Evolutionary conservation across 2,888 invertebrate species (phyloP), one percentile per base, ranked within the genome.

Genomic region (Eretmocerus hayati): DNA sequence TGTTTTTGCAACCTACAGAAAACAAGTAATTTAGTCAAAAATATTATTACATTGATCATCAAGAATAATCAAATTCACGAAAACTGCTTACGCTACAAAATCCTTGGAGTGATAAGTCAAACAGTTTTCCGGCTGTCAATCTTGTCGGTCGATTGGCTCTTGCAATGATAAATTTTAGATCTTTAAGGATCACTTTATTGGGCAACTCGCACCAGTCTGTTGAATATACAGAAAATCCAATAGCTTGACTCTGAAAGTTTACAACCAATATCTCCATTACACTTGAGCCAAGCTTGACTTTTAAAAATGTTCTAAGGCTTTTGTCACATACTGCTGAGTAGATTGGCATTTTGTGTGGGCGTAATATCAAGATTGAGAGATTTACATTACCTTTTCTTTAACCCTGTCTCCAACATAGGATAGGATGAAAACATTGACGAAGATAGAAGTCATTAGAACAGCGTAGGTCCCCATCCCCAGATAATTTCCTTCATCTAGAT

Each of bases 91-190:
- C 66, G 3, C 62, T 62, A 38, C 62, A 62, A 43, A 66, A 66
- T 48, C 63, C 62, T 54, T 59, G 59, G 4, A 65, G 54, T 0
- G 65, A 65, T 3, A 66, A 45, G 43, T 67, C 63, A 45, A 64
- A 61, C 31, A 67, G 58, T 58, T 67, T 67, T 21, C 63, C 66
- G 6, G 65, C 65, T 15, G 66, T 63, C 20, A 67, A 52, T 38
- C 55, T 59, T 4, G 61, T 58, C 3, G 65, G 65, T 46, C 59
- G 61, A 48, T 59, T 60, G 5, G 63, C 58, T 55, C 62, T 57
- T 16, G 60, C 51, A 49, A 67, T 58, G 9, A 65, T 54, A 32
- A 62, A 59, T 39, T 59, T 55, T 3, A 66, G 45, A 50, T 59
- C 54, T 19, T 39, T 35, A 8, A 55, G 42, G 5, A 53, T 55